Conservation (phyloP, 2,797 vertebrate species). For the Danio choprae region DNA sequence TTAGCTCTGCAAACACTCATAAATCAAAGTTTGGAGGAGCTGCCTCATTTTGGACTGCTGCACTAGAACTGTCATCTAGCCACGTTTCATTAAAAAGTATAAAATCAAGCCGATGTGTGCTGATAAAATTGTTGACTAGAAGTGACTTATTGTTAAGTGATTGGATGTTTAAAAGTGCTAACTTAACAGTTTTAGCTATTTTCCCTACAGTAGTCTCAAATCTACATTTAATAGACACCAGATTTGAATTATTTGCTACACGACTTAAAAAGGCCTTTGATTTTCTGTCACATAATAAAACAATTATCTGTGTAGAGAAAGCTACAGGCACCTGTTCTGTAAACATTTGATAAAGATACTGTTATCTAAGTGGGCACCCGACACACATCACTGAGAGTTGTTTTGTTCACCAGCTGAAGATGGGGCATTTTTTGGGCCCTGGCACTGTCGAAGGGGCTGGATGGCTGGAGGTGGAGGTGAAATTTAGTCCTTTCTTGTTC, state of each 20-base stretch:
- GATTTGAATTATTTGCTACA: not conserved
- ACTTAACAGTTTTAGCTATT: not conserved
- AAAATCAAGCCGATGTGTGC: no score
- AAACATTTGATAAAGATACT: not conserved
- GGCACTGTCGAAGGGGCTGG: not conserved
- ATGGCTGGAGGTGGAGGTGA: not conserved
- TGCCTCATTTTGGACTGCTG: no score
- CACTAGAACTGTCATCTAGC: no score
- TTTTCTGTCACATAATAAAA: no score
- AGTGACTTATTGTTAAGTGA: not conserved
- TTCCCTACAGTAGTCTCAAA: not conserved
- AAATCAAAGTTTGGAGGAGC: no score
- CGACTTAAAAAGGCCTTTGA: not conserved
- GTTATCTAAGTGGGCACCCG: not conserved
- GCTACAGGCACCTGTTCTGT: not conserved
- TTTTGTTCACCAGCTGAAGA: not conserved
- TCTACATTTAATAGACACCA: not conserved
- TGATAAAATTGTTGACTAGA: no score
- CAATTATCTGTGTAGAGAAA: no score
- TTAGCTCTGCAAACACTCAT: not conserved
- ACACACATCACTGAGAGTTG: not conserved
- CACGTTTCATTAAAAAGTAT: no score
- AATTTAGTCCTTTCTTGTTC: no score
- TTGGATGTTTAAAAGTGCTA: not conserved
- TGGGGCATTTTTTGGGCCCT: not conserved